phyloP scores from a whole-genome alignment of 2,113 vertebrate genomes.

The Asarcornis scutulata region DNA sequence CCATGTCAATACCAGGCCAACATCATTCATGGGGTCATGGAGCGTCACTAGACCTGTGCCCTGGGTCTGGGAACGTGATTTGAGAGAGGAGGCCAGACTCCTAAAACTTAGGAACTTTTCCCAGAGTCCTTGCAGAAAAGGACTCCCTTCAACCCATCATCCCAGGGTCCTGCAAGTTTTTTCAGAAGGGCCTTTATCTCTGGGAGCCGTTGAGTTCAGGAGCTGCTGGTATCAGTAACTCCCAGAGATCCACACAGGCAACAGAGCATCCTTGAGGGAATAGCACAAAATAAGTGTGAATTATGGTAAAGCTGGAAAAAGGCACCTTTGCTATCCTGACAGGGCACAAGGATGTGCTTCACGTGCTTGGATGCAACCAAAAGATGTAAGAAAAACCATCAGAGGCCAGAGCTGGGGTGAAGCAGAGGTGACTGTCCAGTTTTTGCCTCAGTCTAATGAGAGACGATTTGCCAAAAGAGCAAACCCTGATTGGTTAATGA shows the following conservation, averaged over 20 bases:
- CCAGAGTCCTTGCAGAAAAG: neutral
- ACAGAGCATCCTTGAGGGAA: neutral
- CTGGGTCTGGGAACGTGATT: neutral
- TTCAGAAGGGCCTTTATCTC: neutral
- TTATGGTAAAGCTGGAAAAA: neutral
- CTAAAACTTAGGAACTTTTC: neutral
- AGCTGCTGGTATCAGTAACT: neutral
- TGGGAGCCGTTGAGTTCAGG: accelerated
- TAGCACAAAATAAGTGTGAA: neutral
- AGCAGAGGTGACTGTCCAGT: neutral
- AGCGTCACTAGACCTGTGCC: neutral
- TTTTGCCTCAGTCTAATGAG: neutral
- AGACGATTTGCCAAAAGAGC: neutral
- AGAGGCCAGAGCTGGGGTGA: neutral
- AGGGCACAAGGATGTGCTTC: neutral
- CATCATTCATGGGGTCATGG: accelerated
- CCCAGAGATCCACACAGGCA: neutral
- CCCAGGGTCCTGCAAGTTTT: neutral
- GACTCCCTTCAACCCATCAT: neutral
- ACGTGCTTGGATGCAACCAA: neutral
- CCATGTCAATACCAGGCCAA: accelerated
- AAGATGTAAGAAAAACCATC: neutral
- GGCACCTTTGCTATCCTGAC: neutral
- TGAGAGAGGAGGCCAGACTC: neutral
- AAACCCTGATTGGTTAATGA: slow-evolving; percentile 52